These are phyloP conservation scores for Sebastes taczanowskii DNA, from an alignment of 2,797 vertebrate species.

Conservation along the genomic window DNA sequence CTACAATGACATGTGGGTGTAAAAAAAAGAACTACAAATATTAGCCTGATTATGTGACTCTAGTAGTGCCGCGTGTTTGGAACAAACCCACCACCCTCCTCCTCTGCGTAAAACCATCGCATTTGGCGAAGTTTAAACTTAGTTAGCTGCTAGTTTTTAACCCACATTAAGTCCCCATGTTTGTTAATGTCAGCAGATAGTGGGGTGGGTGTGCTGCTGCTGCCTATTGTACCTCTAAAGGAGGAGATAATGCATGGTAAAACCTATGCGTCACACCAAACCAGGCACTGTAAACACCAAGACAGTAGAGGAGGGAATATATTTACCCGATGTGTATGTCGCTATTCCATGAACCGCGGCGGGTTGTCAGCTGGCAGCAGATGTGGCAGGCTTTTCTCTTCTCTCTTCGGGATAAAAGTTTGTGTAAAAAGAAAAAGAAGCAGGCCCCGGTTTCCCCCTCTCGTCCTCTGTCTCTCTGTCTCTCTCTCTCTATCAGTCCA, in stretches of 20 bases:
- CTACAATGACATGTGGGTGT: neutral
- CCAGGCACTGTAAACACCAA: slow-evolving; percentile 57
- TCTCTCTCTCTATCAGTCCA: slow-evolving; percentile 52
- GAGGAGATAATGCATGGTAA: slow-evolving; percentile 60
- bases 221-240: slow-evolving; percentile 12
- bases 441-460: slow-evolving; percentile 63
- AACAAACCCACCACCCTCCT: neutral
- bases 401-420: slow-evolving; percentile 74
- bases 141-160: neutral
- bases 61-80: neutral
- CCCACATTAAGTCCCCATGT: neutral
- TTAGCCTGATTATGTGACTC: neutral
- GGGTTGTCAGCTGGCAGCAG: slow-evolving; percentile 61
- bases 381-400: slow-evolving; percentile 51
- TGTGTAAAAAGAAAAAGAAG: slow-evolving; percentile 39
- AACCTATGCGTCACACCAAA: slow-evolving; percentile 78
- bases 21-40: neutral
- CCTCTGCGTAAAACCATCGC: neutral
- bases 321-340: slow-evolving; percentile 76
- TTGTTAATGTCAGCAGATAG: slow-evolving; percentile 18
- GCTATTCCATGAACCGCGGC: slow-evolving; percentile 76
- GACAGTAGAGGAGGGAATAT: slow-evolving; percentile 16
- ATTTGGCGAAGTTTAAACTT: slow-evolving; percentile 52
- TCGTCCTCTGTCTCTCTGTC: slow-evolving; percentile 63
- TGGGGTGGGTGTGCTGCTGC: neutral